Base-by-base conservation (phyloP, 2,113 vertebrate species). In the Nansenia antarctica region DNA sequence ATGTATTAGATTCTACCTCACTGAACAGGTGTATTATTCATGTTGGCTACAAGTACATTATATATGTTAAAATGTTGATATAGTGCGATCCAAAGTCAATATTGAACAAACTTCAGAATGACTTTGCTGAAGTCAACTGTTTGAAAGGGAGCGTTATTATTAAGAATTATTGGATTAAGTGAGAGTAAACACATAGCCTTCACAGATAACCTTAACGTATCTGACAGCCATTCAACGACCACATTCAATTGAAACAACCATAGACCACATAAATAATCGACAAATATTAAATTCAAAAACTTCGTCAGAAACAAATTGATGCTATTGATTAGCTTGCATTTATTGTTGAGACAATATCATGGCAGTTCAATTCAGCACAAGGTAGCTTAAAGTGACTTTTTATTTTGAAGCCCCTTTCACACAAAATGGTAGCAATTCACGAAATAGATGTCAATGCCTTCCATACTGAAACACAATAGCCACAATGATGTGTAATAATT, bases 71-170 rank as follows among this genome's bases (percentile, higher is more conserved):
- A 49, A 24, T 15, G 37, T 5, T 57, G 53, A 35, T 57, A 27
- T 67, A 57, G 26, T 18, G 45, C 37, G 14, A 68, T 59, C 34
- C 54, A 58, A 45, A 58, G 61, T 64, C 47, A 57, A 57, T 58
- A 71, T 67, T 62, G 55, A 53, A 47, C 42, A 53, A 12, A 61
- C 39, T 61, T 73, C 24, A 45, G 49, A 54, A 55, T 37, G 55
- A 47, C 42, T 37, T 45, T 53, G 55, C 34, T 52, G 47, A 67
- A 62, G 24, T 53, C 45, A n/a, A 39, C n/a, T 22, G 52, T 58
- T n/a, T 45, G 11, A 53, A 30, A 20, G 3, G 18, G 49, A 27
- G 32, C 24, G 34, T 5, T 55, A 42, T 30, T 32, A 62, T 24
- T 6, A 24, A 47, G 42, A 22, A 54, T n/a, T 5, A 27, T 29